Evolutionary conservation across 2,888 invertebrate species (phyloP).

Genomic region (Caenorhabditis angaria): DNA sequence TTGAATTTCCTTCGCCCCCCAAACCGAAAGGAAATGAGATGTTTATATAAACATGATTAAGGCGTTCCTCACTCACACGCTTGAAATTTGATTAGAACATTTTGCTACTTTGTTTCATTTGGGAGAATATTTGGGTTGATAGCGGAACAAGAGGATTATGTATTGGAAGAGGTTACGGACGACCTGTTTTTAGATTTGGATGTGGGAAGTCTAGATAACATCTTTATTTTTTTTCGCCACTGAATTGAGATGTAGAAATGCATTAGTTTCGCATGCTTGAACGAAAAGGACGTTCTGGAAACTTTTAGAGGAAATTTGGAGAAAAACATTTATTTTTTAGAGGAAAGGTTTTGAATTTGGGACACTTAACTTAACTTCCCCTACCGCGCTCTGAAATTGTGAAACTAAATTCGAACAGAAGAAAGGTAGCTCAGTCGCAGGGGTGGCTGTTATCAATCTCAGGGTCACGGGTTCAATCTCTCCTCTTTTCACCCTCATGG

Average conservation of each 20-base stretch:
- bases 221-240: neutral
- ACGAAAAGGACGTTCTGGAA: neutral
- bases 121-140: neutral
- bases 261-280: neutral
- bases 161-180: too few species aligned
- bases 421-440: too few species aligned
- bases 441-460: too few species aligned
- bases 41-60: constrained; percentile 1
- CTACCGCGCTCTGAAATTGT: too few species aligned
- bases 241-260: neutral
- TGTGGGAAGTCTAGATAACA: too few species aligned
- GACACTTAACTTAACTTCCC: too few species aligned
- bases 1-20: neutral
- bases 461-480: too few species aligned
- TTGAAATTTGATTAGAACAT: constrained; percentile 1
- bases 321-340: neutral
- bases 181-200: too few species aligned
- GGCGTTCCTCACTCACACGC: too few species aligned
- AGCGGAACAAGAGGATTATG: neutral
- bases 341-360: too few species aligned
- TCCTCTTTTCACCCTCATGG: too few species aligned
- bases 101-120: neutral
- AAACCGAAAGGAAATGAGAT: neutral
- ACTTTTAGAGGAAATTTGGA: neutral
- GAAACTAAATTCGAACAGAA: too few species aligned